Evolutionary conservation across 2,113 vertebrate species (phyloP).

Genomic region (Larimichthys crocea): DNA sequence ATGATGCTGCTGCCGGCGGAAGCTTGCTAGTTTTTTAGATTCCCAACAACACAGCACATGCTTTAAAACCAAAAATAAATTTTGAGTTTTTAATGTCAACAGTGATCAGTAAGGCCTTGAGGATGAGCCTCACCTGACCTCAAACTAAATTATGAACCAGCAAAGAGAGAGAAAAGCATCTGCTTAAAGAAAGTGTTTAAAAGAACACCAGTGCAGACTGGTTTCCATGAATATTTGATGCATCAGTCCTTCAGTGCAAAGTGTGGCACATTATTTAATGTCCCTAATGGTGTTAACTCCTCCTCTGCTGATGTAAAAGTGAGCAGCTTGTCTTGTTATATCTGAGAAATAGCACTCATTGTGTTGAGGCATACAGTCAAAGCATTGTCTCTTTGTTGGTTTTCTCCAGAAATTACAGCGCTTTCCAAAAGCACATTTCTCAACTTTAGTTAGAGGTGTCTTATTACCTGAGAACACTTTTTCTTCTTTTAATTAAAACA

Average conservation of each 20-base stretch:
- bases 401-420: neutral
- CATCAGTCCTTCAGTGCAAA: conserved; percentile 62
- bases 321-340: conserved; percentile 26
- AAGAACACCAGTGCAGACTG: conserved; percentile 64
- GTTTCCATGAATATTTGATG: conserved; percentile 80
- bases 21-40: conserved; percentile 28
- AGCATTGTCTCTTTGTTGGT: conserved; percentile 30
- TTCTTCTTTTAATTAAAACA: conserved; percentile 78
- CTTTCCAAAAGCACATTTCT: conserved; percentile 43
- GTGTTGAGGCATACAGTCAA: neutral
- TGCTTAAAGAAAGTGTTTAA: conserved; percentile 65
- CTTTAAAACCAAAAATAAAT: conserved; percentile 51
- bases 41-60: conserved; percentile 14
- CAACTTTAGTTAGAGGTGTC: conserved; percentile 45
- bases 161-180: conserved; percentile 46
- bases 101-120: conserved; percentile 40
- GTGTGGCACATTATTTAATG: conserved; percentile 69
- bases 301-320: conserved; percentile 45
- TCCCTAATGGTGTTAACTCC: conserved; percentile 56
- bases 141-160: conserved; percentile 68
- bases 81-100: conserved; percentile 43
- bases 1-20: conserved; percentile 30
- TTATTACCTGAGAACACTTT: conserved; percentile 55
- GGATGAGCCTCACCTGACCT: conserved; percentile 31
- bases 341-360: conserved; percentile 24